phyloP scores from a whole-genome alignment of 2,797 vertebrate species.

The Cryptoprocta ferox region DNA sequence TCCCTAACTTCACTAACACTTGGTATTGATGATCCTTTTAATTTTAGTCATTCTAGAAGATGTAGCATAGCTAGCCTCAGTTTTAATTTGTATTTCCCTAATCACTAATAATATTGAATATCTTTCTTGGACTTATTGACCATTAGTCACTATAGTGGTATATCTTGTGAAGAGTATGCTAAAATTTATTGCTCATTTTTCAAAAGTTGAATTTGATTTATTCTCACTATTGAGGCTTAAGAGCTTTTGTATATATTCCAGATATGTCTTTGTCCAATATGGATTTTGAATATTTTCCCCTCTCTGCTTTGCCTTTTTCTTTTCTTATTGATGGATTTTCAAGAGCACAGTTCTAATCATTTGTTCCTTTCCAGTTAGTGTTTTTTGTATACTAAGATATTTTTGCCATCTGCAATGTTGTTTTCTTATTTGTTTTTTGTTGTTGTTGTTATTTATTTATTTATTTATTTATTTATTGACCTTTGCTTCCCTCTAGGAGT shows the following conservation, averaged over 20 bases:
- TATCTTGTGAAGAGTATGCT: not conserved
- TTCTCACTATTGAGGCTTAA: not conserved
- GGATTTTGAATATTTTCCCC: not conserved
- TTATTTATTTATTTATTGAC: no score
- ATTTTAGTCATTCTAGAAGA: not conserved
- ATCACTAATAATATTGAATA: not conserved
- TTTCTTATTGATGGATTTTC: not conserved
- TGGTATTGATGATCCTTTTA: not conserved
- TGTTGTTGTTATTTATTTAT: not conserved
- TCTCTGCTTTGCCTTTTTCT: not conserved
- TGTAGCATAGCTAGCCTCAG: not conserved
- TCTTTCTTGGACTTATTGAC: not conserved
- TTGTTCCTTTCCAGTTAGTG: not conserved
- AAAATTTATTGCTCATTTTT: not conserved
- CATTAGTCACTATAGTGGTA: not conserved
- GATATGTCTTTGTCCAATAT: not conserved
- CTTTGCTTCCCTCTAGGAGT: not conserved
- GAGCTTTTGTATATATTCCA: not conserved
- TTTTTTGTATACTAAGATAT: not conserved
- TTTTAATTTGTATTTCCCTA: constrained; percentile 3
- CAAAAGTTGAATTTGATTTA: not conserved
- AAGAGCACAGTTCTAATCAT: not conserved
- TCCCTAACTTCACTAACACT: not conserved
- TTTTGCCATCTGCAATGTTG: not conserved
- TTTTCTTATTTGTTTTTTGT: not conserved